These are phyloP conservation scores for Urophycis tenuis DNA, from an alignment of 2,797 vertebrate species.

Conservation along the genomic window DNA sequence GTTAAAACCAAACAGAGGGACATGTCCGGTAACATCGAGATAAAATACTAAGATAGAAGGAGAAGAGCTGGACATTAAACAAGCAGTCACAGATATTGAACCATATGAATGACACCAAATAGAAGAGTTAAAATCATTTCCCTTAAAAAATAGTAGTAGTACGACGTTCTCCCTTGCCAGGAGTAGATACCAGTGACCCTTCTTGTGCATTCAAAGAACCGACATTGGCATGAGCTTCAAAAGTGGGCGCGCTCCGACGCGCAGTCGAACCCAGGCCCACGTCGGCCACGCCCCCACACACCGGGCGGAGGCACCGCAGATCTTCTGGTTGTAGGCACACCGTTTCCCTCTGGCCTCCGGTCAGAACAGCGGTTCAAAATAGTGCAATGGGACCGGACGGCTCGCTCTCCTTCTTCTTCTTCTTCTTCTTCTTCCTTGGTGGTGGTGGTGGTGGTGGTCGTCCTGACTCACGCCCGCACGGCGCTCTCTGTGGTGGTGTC, in stretches of 20 bases:
- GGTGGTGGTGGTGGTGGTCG: too few species aligned
- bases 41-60: not conserved
- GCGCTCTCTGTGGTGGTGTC: conserved; percentile 64
- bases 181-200: not conserved
- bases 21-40: not conserved
- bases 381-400: not conserved
- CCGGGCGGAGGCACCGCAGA: not conserved
- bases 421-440: conserved; percentile 41
- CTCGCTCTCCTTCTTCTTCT: conserved; percentile 39
- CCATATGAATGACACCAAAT: not conserved
- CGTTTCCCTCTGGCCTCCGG: not conserved
- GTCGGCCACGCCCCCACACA: not conserved
- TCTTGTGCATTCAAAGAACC: not conserved
- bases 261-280: too few species aligned
- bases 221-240: not conserved
- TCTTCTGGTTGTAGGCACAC: not conserved
- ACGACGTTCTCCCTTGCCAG: not conserved
- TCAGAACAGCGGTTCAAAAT: not conserved
- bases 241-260: not conserved
- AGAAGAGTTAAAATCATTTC: not conserved
- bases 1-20: not conserved
- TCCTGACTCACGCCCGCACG: not conserved
- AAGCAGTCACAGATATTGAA: not conserved
- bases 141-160: not conserved
- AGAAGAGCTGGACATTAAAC: not conserved